Base-by-base conservation (phyloP, 1,140 invertebrate genomes). In the Diorhabda elongata region DNA sequence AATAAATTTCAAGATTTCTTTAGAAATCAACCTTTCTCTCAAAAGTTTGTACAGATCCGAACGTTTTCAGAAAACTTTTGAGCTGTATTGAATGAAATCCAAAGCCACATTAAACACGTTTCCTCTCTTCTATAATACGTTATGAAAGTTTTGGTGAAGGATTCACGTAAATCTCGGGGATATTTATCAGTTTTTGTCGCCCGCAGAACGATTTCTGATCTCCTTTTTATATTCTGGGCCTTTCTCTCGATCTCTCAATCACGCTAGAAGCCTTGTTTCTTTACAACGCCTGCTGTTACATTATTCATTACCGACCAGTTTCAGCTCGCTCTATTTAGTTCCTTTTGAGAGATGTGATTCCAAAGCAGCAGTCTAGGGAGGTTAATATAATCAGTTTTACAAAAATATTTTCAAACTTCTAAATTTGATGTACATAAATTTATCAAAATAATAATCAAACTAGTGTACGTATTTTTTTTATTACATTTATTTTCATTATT, bases 101-200 rank as follows among this genome's bases (percentile, higher is more conserved):
- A 52, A 52, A 52, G 6, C n/a, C 47, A 52, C 47, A 52, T 52
- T 52, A 52, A 52, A 52, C 47, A 52, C 6, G 47, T 52, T 52
- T 52, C n/a, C 47, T 52, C 47, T 52, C 69, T 65, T 59, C 58
- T 61, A 69, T 72, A 72, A 72, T 69, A 72, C 65, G 64, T 69
- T 66, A 67, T 72, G 71, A 69, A 72, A 72, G 67, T 71, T 71
- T 66, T 67, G 68, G 67, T 43, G 70, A 62, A 64, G 69, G 66
- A 74, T 75, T 71, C 66, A 71, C 74, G 71, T 74, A 77, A 77
- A 77, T 75, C 77, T 77, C 69, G 61, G 64, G 71, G 76, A 76
- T 78, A 78, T 78, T 78, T 78, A 78, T 78, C 76, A 78, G 77
- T 78, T 78, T 78, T 78, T 78, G 77, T 77, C 77, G 75, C 76